Evolutionary conservation across 2,113 vertebrate genomes (phyloP), one percentile per base, ranked within the genome.

Genomic region (Stegostoma tigrinum): DNA sequence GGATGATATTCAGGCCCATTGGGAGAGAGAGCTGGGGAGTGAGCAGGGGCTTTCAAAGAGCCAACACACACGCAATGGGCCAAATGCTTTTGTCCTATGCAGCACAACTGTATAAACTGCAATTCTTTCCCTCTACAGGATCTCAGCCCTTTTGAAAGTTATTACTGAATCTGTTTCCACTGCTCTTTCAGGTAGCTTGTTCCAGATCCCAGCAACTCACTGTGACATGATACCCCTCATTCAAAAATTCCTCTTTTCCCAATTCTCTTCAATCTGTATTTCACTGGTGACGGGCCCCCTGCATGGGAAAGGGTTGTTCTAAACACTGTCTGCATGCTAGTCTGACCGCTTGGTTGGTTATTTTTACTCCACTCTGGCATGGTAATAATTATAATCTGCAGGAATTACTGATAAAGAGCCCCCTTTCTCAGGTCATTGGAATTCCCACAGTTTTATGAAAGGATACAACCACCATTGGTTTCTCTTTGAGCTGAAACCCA

Each of bases 381-480:
- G 68, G 19, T 24, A 5, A 70, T 70, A 5, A 70, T 27, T 70
- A 24, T 70, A 21, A 70, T 24, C 23, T 70, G 6, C 21, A 72
- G 23, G 7, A 72, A 30, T 72, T 68, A 68, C 67, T 23, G 67
- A 68, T 2, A 96, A 30, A 45, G 0, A 24, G n/a, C 75, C 21
- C 55, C 85, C 96, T 96, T 96, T 96, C 96, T 7, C 27, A 94
- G 17, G 45, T 75, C 30, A 21, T 70, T 80, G 42, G 34, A 67
- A 95, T 48, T 48, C 27, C 38, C 17, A 8, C 86, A 34, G 17
- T 96, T 68, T 48, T 78, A 23, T 93, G 96, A 96, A 99, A 99
- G 98, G 99, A 99, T 99, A 99, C 99, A 67, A 99, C 98, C 66
- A 99, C 98, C 97, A 99, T 98, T 90, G 99, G 99, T 97, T 98